Conservation (phyloP, 2,113 vertebrate genomes). For the Oncorhynchus gorbuscha region DNA sequence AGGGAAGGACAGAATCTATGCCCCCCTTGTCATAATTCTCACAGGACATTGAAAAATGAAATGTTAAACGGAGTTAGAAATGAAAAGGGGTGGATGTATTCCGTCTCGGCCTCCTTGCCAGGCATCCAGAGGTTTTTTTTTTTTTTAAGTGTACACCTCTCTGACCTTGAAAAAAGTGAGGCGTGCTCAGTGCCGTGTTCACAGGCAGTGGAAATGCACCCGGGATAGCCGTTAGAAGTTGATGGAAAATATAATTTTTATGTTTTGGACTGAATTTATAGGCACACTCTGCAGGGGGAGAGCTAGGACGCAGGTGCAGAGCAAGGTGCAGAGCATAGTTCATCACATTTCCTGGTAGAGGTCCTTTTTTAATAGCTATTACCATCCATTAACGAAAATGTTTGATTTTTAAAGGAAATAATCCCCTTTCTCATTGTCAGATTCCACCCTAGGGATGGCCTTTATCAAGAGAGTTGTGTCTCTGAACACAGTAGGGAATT, state of each 20-base stretch:
- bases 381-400: neutral
- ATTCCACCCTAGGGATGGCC: neutral
- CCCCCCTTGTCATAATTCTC: slow-evolving; percentile 1
- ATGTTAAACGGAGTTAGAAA: slow-evolving; percentile 7
- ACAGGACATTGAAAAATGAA: neutral
- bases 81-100: neutral
- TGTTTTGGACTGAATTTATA: slow-evolving; percentile 8
- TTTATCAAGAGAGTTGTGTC: neutral
- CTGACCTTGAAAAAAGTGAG: slow-evolving; percentile 1
- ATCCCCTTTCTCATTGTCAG: neutral
- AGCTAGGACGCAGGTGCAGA: neutral
- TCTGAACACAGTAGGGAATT: neutral
- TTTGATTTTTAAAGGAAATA: neutral
- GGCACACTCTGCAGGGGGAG: neutral
- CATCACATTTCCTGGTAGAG: neutral
- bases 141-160: neutral
- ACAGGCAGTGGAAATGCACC: slow-evolving; percentile 12
- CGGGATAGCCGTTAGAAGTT: slow-evolving; percentile 1
- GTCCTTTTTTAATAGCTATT: neutral
- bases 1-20: neutral
- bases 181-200: neutral
- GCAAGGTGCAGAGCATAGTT: neutral
- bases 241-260: slow-evolving; percentile 13
- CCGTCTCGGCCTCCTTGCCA: neutral
- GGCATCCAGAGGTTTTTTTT: neutral